Evolutionary conservation across 2,113 vertebrate species (phyloP), one percentile per base, ranked within the genome.

Genomic region (Oncorhynchus nerka): DNA sequence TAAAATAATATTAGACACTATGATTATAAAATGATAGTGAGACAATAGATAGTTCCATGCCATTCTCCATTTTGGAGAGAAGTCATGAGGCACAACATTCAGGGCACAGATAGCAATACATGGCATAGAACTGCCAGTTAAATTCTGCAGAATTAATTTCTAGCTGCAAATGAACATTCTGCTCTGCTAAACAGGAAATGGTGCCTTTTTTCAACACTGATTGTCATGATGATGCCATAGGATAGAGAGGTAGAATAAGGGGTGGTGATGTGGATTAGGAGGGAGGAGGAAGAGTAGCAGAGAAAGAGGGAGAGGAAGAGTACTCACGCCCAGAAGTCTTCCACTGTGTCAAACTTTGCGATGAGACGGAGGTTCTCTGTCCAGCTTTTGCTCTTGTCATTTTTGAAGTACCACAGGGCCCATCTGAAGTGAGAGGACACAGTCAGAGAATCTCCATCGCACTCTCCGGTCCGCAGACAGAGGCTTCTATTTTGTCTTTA

Each of bases 321-420:
- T 26, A 92, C 94, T 92, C 93, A 95, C 94, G 94, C 94, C 94
- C 94, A 95, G 82, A 95, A 95, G 84, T 95, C 94, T 84, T 95
- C 94, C 84, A 95, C 94, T 71, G 94, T 94, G 86, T 94, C 94
- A 90, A 95, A 94, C 78, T 94, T 94, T 81, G 93, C 92, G 84
- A 95, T 95, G 78, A 95, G 92, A 86, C 94, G 93, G 81, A 95
- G 65, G 78, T 94, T 95, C 84, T 94, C 94, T 39, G 92, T 93
- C 94, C 94, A 95, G 84, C 88, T 92, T 94, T 95, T 95, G 89
- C 84, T 94, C 84, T 95, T 95, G 88, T 95, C 94, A 20, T 94
- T 95, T 93, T 95, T 95, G 90, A 94, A 95, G 91, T 94, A 95
- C 94, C 94, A 95, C 70, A 95, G 86, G 62, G 94, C 94, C 94